Evolutionary conservation across 2,797 vertebrate genomes (phyloP).

Genomic region (Holocentrus rufus): DNA sequence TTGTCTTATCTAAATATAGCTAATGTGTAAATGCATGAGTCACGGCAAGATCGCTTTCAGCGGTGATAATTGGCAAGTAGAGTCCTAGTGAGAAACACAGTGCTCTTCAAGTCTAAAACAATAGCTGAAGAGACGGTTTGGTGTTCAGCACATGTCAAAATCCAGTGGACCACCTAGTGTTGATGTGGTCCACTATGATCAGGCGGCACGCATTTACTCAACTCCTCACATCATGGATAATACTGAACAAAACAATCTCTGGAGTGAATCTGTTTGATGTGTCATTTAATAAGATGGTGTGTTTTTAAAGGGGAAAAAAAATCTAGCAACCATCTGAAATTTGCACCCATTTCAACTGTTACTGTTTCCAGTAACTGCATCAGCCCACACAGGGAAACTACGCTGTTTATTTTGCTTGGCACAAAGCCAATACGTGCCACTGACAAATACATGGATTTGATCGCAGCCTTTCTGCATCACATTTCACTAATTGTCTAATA

Average conservation of each 20-base stretch:
- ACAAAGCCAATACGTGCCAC: neutral
- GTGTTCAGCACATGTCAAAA: neutral
- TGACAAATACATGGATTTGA: conserved; percentile 25
- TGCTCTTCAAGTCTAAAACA: conserved; percentile 5
- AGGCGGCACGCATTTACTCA: neutral
- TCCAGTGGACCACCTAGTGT: neutral
- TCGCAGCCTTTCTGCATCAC: conserved; percentile 1
- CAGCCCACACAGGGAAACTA: conserved; percentile 6
- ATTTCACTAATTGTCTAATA: too few relatives aligned
- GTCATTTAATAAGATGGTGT: neutral
- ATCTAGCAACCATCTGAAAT: too few relatives aligned
- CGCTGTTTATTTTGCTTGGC: neutral
- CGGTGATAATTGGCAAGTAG: conserved; percentile 17
- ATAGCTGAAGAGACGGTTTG: conserved; percentile 10
- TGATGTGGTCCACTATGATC: neutral
- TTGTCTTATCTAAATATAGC: conserved; percentile 44
- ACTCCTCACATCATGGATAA: neutral
- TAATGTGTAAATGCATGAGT: conserved; percentile 55
- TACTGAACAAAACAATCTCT: neutral
- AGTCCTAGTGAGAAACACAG: conserved; percentile 11
- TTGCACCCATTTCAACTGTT: too few relatives aligned
- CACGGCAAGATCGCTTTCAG: conserved; percentile 38
- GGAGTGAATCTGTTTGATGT: neutral
- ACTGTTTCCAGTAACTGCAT: neutral
- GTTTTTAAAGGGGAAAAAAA: too few relatives aligned